Conservation (phyloP, 2,797 vertebrate genomes). For the Urosaurus nigricauda region DNA sequence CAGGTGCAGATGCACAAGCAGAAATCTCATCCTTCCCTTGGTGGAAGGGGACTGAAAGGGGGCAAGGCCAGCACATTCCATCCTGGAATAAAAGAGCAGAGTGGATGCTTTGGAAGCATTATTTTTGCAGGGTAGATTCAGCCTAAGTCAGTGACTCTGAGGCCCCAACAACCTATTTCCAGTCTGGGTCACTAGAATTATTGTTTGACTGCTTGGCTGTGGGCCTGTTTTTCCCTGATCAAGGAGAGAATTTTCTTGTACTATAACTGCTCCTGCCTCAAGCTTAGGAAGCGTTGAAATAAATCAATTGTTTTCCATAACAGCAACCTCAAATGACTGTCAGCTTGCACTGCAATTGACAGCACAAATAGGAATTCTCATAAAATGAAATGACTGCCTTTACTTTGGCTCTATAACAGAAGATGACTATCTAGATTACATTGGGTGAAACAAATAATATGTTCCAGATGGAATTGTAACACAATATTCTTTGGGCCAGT, state of each 20-base stretch:
- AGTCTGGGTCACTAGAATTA: not conserved
- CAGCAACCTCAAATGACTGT: not conserved
- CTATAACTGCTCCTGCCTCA: not conserved
- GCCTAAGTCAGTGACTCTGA: not conserved
- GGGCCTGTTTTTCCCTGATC: not conserved
- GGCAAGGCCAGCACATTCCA: not conserved
- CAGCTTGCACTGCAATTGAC: not conserved
- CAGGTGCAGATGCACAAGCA: not conserved
- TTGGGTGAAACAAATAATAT: not conserved
- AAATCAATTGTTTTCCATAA: not conserved
- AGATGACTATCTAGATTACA: not conserved
- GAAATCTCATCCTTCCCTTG: not conserved
- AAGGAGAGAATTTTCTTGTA: not conserved
- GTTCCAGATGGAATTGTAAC: constrained; percentile 27
- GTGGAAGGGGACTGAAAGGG: not conserved
- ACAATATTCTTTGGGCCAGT: constrained; percentile 59
- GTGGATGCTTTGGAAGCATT: not conserved
- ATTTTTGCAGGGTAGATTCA: not conserved
- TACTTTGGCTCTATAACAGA: not conserved
- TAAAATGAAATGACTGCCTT: constrained; percentile 10
- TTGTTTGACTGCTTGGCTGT: not conserved
- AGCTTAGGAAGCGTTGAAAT: not conserved
- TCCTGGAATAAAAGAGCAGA: not conserved
- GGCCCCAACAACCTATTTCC: not conserved
- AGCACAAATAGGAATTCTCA: not conserved